These are phyloP conservation scores for Hydroisotoma schaefferi DNA, from an alignment of 2,888 invertebrate genomes.

Conservation along the genomic window DNA sequence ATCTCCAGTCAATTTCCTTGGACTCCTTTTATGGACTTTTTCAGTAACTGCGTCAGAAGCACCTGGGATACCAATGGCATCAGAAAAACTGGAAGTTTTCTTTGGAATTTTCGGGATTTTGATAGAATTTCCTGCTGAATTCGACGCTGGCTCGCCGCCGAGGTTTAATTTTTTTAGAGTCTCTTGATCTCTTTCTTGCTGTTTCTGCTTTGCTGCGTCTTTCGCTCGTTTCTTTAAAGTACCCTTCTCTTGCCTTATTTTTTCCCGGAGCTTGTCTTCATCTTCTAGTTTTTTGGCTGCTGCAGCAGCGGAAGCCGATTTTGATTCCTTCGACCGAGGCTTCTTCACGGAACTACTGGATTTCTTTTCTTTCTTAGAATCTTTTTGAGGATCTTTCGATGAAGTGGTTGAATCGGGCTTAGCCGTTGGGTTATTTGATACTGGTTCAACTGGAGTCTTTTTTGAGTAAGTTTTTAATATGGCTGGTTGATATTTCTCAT, in stretches of 20 bases:
- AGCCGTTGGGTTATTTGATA: background rate
- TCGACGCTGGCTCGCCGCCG: slow-evolving; percentile 1
- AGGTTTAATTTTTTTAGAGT: slow-evolving; percentile 56
- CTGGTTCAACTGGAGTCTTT: slow-evolving; percentile 5
- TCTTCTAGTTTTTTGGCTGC: slow-evolving; percentile 42
- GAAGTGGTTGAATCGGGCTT: background rate
- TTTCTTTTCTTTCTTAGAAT: slow-evolving; percentile 9
- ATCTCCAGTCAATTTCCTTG: slow-evolving; percentile 2
- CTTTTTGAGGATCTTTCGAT: background rate
- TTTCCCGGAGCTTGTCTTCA: slow-evolving; percentile 47
- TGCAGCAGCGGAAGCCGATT: slow-evolving; percentile 22
- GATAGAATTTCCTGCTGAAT: slow-evolving; percentile 9
- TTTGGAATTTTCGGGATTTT: slow-evolving; percentile 48
- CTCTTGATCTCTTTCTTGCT: slow-evolving; percentile 64
- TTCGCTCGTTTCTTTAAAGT: slow-evolving; percentile 54
- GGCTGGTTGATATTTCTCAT: background rate
- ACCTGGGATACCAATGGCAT: slow-evolving; percentile 45
- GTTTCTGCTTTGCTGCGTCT: slow-evolving; percentile 42
- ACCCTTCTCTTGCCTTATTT: slow-evolving; percentile 51
- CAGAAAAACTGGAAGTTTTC: slow-evolving; percentile 37
- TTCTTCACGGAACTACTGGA: slow-evolving; percentile 9
- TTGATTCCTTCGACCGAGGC: slow-evolving; percentile 4
- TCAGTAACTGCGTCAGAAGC: slow-evolving; percentile 21
- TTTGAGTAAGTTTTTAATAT: slow-evolving; percentile 24
- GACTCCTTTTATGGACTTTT: slow-evolving; percentile 21